Evolutionary conservation across 2,113 vertebrate species (phyloP).

Genomic region (Phoenicopterus ruber): DNA sequence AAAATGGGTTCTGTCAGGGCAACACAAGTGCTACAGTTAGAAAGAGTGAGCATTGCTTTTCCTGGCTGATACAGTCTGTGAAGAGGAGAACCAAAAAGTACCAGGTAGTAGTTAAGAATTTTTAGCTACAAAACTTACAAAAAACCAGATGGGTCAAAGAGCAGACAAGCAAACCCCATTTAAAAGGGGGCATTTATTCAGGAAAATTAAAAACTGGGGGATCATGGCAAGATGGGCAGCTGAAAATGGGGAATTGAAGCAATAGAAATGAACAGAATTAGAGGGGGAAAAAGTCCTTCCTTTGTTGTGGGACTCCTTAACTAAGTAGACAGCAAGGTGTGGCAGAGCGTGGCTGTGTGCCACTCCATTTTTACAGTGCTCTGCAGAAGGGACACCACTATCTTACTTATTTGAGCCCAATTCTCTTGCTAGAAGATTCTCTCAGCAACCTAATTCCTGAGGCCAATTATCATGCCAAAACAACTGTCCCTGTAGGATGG

Average conservation of each 20-base stretch:
- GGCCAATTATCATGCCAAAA: background rate
- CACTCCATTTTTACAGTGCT: background rate
- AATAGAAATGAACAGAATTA: background rate
- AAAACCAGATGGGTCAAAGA: background rate
- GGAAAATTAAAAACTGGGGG: background rate
- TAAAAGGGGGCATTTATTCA: background rate
- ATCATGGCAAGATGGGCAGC: background rate
- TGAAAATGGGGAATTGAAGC: background rate
- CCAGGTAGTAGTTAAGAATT: background rate
- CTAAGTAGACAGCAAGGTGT: background rate
- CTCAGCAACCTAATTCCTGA: background rate
- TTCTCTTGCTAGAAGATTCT: background rate
- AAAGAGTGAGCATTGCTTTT: background rate
- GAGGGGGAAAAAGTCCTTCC: background rate
- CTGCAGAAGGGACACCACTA: background rate
- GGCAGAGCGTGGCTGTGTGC: background rate
- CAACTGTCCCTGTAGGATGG: background rate
- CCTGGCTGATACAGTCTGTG: background rate
- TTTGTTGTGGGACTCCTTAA: background rate
- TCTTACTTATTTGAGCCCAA: background rate
- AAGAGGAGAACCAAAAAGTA: background rate
- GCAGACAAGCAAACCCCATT: background rate
- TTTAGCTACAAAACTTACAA: background rate
- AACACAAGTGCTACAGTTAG: background rate
- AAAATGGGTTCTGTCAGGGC: background rate